Percentiles rank a stretch among this genome's conserved stretches.
Conservation (phyloP, 1,140 invertebrate species). For the Procambarus clarkii region DNA sequence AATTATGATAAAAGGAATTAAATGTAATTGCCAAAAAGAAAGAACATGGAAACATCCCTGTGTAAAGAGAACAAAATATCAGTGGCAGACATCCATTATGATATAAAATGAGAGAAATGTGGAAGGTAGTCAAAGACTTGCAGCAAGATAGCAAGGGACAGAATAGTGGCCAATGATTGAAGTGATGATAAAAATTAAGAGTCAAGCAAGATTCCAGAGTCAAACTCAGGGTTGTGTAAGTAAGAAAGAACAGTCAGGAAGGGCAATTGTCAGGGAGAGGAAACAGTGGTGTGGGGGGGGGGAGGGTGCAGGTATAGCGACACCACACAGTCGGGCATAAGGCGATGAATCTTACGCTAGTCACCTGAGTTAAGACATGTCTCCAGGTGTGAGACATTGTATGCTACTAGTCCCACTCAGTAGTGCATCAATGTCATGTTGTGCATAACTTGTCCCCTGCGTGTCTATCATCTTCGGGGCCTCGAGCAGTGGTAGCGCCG, state of each 20-base stretch:
- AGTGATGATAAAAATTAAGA: neutral
- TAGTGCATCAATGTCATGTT: conserved; percentile 28
- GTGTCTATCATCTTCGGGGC: conserved; percentile 47
- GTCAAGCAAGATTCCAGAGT: neutral
- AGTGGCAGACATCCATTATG: too few relatives aligned
- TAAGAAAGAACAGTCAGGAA: neutral
- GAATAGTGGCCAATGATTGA: neutral
- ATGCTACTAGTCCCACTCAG: conserved; percentile 53
- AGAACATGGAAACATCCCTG: too few relatives aligned
- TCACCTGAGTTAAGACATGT: conserved; percentile 63
- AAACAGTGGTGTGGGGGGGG: neutral
- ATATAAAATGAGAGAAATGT: too few relatives aligned
- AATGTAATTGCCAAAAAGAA: too few relatives aligned
- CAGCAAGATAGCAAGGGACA: too few relatives aligned
- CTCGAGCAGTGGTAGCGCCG: conserved; percentile 23
- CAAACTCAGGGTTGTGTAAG: neutral
- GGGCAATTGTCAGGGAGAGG: neutral
- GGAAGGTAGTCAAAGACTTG: too few relatives aligned
- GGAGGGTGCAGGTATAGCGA: conserved; percentile 35
- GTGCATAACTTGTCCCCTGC: conserved; percentile 43
- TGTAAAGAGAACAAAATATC: too few relatives aligned
- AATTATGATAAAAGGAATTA: too few relatives aligned
- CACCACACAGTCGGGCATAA: conserved; percentile 64
- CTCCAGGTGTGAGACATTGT: conserved; percentile 51
- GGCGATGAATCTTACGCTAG: conserved; percentile 68